Conservation (phyloP, 2,888 invertebrate species). For the Himalopsyche anomala region DNA sequence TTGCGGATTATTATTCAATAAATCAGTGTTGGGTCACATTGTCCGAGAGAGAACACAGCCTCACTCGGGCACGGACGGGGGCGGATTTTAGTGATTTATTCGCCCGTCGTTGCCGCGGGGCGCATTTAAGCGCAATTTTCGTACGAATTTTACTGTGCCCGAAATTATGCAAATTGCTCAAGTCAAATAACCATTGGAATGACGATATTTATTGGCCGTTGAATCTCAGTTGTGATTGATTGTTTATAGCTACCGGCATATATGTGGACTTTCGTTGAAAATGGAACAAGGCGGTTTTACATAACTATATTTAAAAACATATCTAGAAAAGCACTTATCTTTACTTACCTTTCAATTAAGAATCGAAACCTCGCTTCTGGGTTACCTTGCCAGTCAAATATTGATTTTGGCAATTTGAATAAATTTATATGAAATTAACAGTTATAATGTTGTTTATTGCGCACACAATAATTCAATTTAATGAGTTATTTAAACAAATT, state of each 20-base stretch:
- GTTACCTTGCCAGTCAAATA: slow-evolving; percentile 11
- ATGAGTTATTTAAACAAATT: slow-evolving; percentile 10
- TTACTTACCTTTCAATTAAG: slow-evolving; percentile 6
- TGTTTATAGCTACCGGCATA: slow-evolving; percentile 40
- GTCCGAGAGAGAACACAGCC: slow-evolving; percentile 9
- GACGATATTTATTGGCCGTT: not conserved
- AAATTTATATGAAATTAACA: slow-evolving; percentile 14
- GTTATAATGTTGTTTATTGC: not conserved
- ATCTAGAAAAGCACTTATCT: slow-evolving; percentile 19
- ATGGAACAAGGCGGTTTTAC: slow-evolving; percentile 48
- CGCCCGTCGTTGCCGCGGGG: slow-evolving; percentile 47
- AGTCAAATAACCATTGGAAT: slow-evolving; percentile 44
- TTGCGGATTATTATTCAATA: slow-evolving; percentile 55
- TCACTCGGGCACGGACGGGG: slow-evolving; percentile 43
- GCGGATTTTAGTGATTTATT: slow-evolving; percentile 55
- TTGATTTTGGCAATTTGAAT: slow-evolving; percentile 34
- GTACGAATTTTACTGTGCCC: slow-evolving; percentile 39
- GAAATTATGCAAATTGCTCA: slow-evolving; percentile 53
- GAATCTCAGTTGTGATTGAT: slow-evolving; percentile 47
- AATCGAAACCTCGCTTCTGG: not conserved
- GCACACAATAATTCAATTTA: not conserved
- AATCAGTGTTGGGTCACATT: slow-evolving; percentile 56
- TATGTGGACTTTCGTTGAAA: slow-evolving; percentile 38
- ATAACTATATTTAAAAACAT: not conserved
- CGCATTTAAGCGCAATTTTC: slow-evolving; percentile 44